Base-by-base conservation (phyloP, 2,888 invertebrate species). In the Oegoconia quadripuncta region DNA sequence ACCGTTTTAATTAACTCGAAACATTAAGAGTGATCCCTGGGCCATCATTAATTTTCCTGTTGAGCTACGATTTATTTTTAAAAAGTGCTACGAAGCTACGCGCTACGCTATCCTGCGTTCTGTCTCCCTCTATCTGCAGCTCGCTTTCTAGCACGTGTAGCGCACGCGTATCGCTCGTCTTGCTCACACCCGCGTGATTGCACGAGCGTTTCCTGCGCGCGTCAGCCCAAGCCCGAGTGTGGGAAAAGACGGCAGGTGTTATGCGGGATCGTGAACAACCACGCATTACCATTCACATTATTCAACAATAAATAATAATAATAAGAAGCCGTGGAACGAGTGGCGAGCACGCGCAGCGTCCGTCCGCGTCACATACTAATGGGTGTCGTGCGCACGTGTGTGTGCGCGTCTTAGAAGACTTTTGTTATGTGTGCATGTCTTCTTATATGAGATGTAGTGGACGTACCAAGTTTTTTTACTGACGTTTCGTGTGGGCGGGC, bases 181-280 rank as follows among this genome's bases (percentile, higher is more conserved):
- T 77, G 57, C 73, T 75, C 74, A 64, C 74, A 67, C 79, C 59
- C 80, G 66, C 70, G 55, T 16, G 42, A n/a, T 34, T 16, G 44
- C 56, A 52, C 39, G 27, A 23, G 28, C 73, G 68, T 81, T 79
- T 80, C 81, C 78, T 82, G 80, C 79, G 76, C 80, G 35, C 42
- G 35, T 25, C 35, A 35, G 20, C 52, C 64, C 62, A 61, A 67
- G 73, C 74, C 63, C 72, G 83, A 88, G 78, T 88, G 89, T 89
- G 89, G 89, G 89, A 89, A 89, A 88, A 86, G 74, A 81, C 82
- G 88, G 89, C 89, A 89, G 89, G 89, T 89, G 89, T 79, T 87
- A 82, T 82, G 88, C 86, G 84, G 79, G 84, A 87, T 88, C 88
- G 88, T 86, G 88, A 87, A 86, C 86, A 83, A 81, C 84, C 83